Base-by-base conservation (phyloP, 2,113 vertebrate genomes). In the Nematolebias whitei region DNA sequence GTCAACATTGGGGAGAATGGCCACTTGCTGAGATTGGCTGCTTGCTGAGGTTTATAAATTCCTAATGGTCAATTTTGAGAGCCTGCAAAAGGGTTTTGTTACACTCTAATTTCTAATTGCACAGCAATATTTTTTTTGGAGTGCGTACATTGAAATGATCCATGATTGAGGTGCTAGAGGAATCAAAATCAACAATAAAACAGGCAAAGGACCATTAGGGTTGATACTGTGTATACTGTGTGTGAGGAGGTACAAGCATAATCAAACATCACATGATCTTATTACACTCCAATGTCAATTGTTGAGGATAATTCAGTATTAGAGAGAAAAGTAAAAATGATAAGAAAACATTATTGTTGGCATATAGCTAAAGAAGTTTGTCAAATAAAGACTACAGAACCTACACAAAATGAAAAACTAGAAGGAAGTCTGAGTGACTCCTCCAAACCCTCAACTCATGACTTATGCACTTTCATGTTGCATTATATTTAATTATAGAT, bases 401-500 rank as follows among this genome's bases (percentile, higher is more conserved):
- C 23, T 20, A 65, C 60, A 65, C 40, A 68, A 83, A 85, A 71
- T 60, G 71, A 53, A 78, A 77, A 84, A 82, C 73, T 43, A 66
- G 74, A 58, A 79, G 85, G 72, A 82, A 74, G 81, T 82, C 82
- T 74, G 76, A 85, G 79, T 89, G 86, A 85, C 87, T 89, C 79
- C 80, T 85, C 78, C 80, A 84, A 71, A 77, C 76, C 82, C 68
- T 52, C 62, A 62, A 82, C 82, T 92, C 82, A 92, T 93, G 83
- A 89, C 82, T 87, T 89, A 92, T 93, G 92, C 92, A 92, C 91
- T 91, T 92, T 92, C 85, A 93, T 90, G 85, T 90, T 87, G 85
- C 90, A 90, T 90, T 89, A 87, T 88, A 88, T 90, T 93, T 90
- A 93, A 93, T 92, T 93, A 92, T 93, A 89, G 86, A 92, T 92